Evolutionary conservation across 1,140 invertebrate species (phyloP).

Genomic region (Trachymyrmex cornetzi): DNA sequence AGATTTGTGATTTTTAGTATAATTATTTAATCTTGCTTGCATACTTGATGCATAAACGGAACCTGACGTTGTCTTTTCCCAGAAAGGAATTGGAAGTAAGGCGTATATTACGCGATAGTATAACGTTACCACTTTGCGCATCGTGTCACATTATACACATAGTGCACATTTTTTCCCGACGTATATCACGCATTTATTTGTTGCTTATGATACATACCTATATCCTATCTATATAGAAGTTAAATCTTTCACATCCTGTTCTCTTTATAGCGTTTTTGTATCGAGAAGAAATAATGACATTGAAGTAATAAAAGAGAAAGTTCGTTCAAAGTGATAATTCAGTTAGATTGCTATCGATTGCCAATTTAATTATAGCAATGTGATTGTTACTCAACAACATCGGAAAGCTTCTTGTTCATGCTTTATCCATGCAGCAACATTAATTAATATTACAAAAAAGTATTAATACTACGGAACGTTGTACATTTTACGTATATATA

Average conservation of each 20-base stretch:
- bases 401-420: not conserved
- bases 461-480: not conserved
- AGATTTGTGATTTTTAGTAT: not conserved
- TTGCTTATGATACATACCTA: not conserved
- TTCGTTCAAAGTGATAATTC: not conserved
- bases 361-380: not conserved
- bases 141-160: constrained; percentile 45
- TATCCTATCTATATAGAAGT: not conserved
- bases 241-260: not conserved
- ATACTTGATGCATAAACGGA: not conserved
- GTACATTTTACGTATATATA: not conserved
- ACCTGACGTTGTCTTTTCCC: constrained; percentile 33
- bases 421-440: not conserved
- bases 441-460: constrained; percentile 27
- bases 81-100: constrained; percentile 43
- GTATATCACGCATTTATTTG: constrained; percentile 1
- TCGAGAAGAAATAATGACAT: not conserved
- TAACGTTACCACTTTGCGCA: constrained; percentile 53
- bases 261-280: not conserved
- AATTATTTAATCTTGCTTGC: constrained; percentile 18
- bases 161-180: constrained; percentile 36
- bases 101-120: constrained; percentile 27
- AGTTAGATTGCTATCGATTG: not conserved
- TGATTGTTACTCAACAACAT: not conserved
- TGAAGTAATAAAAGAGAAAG: not conserved